Evolutionary conservation across 2,113 vertebrate genomes (phyloP).

Genomic region (Clinocottus analis): DNA sequence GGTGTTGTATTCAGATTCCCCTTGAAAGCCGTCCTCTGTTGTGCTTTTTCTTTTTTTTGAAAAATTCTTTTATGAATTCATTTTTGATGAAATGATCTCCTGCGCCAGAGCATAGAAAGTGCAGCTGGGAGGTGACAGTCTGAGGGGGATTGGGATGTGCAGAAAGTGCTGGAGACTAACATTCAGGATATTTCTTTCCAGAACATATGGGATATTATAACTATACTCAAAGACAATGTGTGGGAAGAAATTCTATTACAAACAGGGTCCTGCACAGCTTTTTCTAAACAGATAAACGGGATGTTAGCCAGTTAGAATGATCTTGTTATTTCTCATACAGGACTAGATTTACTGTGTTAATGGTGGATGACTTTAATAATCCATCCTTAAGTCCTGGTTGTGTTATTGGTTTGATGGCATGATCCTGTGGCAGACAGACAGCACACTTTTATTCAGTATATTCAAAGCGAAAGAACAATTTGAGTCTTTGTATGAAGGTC

Average conservation of each 20-base stretch:
- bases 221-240: conserved; percentile 22
- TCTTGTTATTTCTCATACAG: no score
- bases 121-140: conserved; percentile 60
- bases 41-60: conserved; percentile 44
- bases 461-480: not conserved
- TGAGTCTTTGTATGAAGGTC: not conserved
- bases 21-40: conserved; percentile 76
- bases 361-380: not conserved
- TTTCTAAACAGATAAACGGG: not conserved
- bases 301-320: no score
- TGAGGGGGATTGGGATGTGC: conserved; percentile 16
- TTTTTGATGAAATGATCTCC: conserved; percentile 71
- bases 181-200: conserved; percentile 17
- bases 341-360: no score
- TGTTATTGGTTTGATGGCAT: not conserved
- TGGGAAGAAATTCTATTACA: conserved; percentile 31
- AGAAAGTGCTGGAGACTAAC: conserved; percentile 27
- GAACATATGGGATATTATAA: conserved; percentile 34
- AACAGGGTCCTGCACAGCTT: not conserved
- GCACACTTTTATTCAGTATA: not conserved
- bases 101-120: conserved; percentile 61
- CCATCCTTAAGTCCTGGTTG: not conserved
- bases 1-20: conserved; percentile 77
- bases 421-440: not conserved
- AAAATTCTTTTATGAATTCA: conserved; percentile 54